phyloP scores from a whole-genome alignment of 2,888 invertebrate genomes.

The Athalia rosae region DNA sequence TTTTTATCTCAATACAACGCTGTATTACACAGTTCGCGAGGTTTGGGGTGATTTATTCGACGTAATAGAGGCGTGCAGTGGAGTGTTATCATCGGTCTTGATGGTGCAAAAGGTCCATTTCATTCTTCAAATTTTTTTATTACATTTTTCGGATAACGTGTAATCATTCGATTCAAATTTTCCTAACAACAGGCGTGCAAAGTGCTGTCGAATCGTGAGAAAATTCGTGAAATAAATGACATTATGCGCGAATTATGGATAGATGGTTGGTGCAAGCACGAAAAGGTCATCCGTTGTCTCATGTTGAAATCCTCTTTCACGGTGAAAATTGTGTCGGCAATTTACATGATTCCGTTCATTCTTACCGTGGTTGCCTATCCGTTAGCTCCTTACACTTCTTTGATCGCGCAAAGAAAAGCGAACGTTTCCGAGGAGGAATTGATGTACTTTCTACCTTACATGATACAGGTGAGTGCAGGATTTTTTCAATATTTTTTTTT shows the following conservation, averaged over 20 bases:
- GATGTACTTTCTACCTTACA: background rate
- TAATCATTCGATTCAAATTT: background rate
- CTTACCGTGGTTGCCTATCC: background rate
- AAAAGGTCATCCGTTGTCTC: background rate
- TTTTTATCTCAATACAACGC: background rate
- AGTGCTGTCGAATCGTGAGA: background rate
- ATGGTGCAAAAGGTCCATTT: background rate
- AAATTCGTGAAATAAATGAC: background rate
- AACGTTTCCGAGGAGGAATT: background rate
- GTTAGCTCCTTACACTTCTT: background rate
- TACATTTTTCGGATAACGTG: too few species aligned
- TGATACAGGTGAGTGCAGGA: background rate
- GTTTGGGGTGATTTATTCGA: background rate
- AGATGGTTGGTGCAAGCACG: background rate
- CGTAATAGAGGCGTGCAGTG: too few species aligned
- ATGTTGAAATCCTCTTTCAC: background rate
- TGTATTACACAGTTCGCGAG: background rate
- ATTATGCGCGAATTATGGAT: background rate
- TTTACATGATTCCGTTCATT: background rate
- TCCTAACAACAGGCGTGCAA: background rate
- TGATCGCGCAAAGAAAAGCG: background rate
- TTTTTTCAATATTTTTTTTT: too few species aligned
- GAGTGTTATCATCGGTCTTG: background rate
- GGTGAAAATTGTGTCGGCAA: background rate
- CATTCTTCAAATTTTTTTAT: too few species aligned